A percentile compares a stretch with the other conserved stretches of the same genome.
Evolutionary conservation across 2,113 vertebrate genomes (phyloP).

Genomic region (Melanerpes aurifrons): DNA sequence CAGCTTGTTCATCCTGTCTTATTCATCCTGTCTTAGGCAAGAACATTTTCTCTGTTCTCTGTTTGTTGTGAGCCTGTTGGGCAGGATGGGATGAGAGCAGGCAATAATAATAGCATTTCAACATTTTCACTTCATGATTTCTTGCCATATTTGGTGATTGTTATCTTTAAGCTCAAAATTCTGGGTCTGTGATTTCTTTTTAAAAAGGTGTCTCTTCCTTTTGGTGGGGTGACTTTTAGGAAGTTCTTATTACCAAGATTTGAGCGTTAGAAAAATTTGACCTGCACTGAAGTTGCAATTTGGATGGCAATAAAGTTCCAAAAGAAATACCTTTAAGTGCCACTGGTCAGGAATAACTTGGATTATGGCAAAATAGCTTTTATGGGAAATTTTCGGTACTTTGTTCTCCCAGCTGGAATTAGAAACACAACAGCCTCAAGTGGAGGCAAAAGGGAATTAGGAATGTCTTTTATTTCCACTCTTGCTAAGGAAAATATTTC

Average conservation of each 20-base stretch:
- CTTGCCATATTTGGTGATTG: too few species aligned
- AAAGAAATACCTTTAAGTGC: background rate
- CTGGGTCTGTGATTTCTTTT: too few species aligned
- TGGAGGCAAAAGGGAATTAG: background rate
- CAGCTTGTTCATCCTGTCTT: slow-evolving; percentile 1
- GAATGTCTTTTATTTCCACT: background rate
- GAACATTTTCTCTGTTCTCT: slow-evolving; percentile 37
- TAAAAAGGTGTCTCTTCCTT: too few species aligned
- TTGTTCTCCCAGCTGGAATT: background rate
- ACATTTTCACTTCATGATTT: background rate
- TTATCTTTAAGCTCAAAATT: too few species aligned
- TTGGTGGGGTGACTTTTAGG: background rate
- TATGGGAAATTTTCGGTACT: background rate
- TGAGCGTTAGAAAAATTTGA: background rate
- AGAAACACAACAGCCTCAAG: background rate
- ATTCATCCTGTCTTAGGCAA: slow-evolving; percentile 19
- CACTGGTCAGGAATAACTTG: background rate
- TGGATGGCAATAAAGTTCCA: background rate
- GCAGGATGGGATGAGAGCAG: slow-evolving; percentile 36
- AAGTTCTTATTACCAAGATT: background rate
- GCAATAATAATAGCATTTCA: slow-evolving; percentile 34
- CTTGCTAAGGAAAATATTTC: background rate
- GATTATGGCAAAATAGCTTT: background rate
- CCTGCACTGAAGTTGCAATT: background rate
- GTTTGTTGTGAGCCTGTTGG: slow-evolving; percentile 6